Percentiles rank a stretch among this genome's conserved stretches.
These are phyloP conservation scores for Protonibea diacanthus DNA, from an alignment of 2,797 vertebrate genomes.

Conservation along the genomic window DNA sequence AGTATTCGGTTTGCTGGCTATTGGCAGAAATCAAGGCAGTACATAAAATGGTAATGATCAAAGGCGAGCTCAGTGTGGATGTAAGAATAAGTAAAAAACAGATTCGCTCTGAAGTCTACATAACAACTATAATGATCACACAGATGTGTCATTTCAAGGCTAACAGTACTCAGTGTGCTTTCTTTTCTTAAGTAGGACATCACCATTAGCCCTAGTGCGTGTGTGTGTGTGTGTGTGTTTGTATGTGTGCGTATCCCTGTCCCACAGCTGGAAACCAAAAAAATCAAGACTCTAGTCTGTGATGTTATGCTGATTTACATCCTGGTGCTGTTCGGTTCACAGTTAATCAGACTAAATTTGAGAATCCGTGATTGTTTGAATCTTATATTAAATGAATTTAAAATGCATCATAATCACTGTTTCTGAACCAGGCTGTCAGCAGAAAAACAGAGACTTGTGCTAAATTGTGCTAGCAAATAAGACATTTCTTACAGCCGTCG, in stretches of 20 bases:
- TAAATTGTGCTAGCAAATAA: constrained; percentile 16
- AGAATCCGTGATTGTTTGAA: constrained; percentile 54
- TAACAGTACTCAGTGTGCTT: constrained; percentile 6
- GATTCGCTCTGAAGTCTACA: constrained; percentile 14
- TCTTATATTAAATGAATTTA: constrained; percentile 38
- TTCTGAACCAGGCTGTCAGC: background rate
- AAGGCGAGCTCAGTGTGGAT: constrained; percentile 24
- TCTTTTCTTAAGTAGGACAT: constrained; percentile 41
- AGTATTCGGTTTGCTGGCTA: constrained; percentile 26
- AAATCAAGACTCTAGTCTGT: constrained; percentile 51
- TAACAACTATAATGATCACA: constrained; percentile 38
- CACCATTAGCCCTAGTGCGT: constrained; percentile 10
- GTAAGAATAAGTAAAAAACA: constrained; percentile 26
- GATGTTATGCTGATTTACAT: constrained; percentile 59
- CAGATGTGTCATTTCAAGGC: constrained; percentile 45
- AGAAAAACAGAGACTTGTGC: constrained; percentile 8
- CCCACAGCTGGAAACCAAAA: constrained; percentile 61
- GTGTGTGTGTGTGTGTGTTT: background rate
- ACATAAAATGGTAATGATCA: constrained; percentile 50
- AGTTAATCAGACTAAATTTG: constrained; percentile 59
- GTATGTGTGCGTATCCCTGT: constrained; percentile 22
- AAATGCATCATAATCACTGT: constrained; percentile 33
- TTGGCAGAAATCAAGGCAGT: constrained; percentile 42
- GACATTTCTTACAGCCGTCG: constrained; percentile 7
- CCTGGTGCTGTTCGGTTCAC: constrained; percentile 26